Base-by-base conservation (phyloP, 2,797 vertebrate genomes). In the Halcyon leucocephala region DNA sequence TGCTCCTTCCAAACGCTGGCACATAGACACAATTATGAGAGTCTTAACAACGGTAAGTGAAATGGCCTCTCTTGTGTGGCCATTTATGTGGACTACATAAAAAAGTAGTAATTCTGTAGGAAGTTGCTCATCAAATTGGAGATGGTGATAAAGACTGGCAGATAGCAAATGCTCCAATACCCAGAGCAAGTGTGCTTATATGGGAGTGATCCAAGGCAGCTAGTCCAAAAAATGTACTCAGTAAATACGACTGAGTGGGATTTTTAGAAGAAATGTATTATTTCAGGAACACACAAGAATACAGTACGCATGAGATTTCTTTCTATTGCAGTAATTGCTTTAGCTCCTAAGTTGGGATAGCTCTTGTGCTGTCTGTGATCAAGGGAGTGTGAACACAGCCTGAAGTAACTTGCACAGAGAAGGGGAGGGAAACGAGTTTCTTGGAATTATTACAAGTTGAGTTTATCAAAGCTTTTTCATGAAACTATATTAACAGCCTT, bases 1-100 rank as follows among this genome's bases (percentile, higher is more conserved):
- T 24, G 99, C 99, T 57, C 99, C 99, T 94, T 99, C 99, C 31
- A 99, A 99, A 98, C 98, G 99, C 98, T 99, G 99, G 99, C 99
- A 99, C 97, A 99, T 99, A 98, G 99, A 99, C 98, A 99, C 99
- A 24, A 99, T 99, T 82, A 99, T 99, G 99, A 99, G 99, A 97
- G 99, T 99, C 94, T 97, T 99, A 96, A 99, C 99, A 85, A 99
- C 99, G 82, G 99, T 99, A 98, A 96, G 99, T 95, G 57, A 42
- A 42, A 39, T 57, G 77, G 20, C 14, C 24, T 80, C 20, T 67
- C 18, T 52, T 37, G 37, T 48, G 4, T 74, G 16, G 33, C 33
- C 33, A 35, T 35, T 35, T 35, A 35, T 35, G 33, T 35, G 42
- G 54, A 42, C 42, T 73, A 2, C 8, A 0, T 58, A 44, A 44